Percentiles rank a stretch among this genome's conserved stretches.
phyloP scores from a whole-genome alignment of 2,888 invertebrate genomes.

The Pyrgus malvae region DNA sequence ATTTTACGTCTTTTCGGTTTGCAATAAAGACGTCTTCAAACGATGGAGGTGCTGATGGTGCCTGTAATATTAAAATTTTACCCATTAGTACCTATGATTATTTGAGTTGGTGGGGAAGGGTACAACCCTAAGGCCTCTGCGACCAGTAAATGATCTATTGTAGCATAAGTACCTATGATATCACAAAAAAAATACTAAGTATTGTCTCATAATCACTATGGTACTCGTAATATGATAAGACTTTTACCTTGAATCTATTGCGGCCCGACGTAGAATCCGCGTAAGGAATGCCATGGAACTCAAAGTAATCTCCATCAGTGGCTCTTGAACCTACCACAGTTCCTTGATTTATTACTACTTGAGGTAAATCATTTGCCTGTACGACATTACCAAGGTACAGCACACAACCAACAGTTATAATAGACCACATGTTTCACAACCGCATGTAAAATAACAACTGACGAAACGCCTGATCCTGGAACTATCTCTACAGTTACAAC shows the following conservation, averaged over 20 bases:
- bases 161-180: too few relatives aligned
- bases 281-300: constrained; percentile 68
- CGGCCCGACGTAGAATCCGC: constrained; percentile 65
- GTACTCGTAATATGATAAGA: too few relatives aligned
- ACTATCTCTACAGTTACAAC: constrained; percentile 2
- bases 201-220: too few relatives aligned
- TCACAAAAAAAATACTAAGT: too few relatives aligned
- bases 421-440: constrained; percentile 42
- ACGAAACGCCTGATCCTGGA: background rate
- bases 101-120: too few relatives aligned
- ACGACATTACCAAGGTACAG: constrained; percentile 35
- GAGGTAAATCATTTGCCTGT: constrained; percentile 36
- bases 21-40: constrained; percentile 57
- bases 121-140: too few relatives aligned
- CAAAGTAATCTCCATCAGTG: constrained; percentile 47
- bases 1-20: constrained; percentile 56
- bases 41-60: constrained; percentile 57
- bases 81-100: too few relatives aligned
- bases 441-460: constrained; percentile 6
- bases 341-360: constrained; percentile 56
- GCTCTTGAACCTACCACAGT: constrained; percentile 51
- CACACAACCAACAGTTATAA: constrained; percentile 33
- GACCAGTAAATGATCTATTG: too few relatives aligned
- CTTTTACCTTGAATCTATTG: constrained; percentile 68
- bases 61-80: constrained; percentile 54